Base-by-base conservation (phyloP, 2,888 invertebrate species). In the Drosophila fungiperda region DNA sequence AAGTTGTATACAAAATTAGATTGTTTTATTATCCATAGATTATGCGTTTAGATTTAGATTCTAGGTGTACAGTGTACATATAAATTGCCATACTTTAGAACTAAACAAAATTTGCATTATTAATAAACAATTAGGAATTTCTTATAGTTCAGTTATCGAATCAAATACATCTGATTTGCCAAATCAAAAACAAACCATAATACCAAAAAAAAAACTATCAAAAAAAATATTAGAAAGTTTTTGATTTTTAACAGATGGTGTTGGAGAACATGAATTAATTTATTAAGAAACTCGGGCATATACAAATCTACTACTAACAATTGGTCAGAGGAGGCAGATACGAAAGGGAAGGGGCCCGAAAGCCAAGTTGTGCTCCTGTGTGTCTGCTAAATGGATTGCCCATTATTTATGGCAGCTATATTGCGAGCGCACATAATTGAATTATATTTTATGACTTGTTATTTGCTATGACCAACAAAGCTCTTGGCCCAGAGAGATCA, bases 361-460 rank as follows among this genome's bases (percentile, higher is more conserved):
- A 20, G n/a, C 23, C 17, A 6, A 38, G 29, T 32, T 67, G 66
- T 62, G 74, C 76, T 78, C 61, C 77, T 77, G 72, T 35, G 57
- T 57, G 20, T 54, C 26, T 52, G 63, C 32, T 52, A 57, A 63
- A 60, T 63, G 42, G 53, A 62, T 66, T 68, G 73, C 62, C 54
- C 69, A 89, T 89, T 85, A 89, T 89, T 87, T 87, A 86, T 89
- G 85, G 78, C 80, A 75, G 63, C 72, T 69, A 77, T 57, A 77
- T 68, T 80, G 83, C 72, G 83, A 58, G 68, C 82, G 82, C 85
- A 82, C 83, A 89, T 89, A 89, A 85, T 84, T 87, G 79, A 89
- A 84, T 84, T 87, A 89, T 70, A 36, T 58, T 85, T 58, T 61
- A 36, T 58, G 67, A 64, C 72, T 76, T 72, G 63, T 64, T 64